Evolutionary conservation across 2,113 vertebrate species (phyloP).

Genomic region (Fulmarus glacialis): DNA sequence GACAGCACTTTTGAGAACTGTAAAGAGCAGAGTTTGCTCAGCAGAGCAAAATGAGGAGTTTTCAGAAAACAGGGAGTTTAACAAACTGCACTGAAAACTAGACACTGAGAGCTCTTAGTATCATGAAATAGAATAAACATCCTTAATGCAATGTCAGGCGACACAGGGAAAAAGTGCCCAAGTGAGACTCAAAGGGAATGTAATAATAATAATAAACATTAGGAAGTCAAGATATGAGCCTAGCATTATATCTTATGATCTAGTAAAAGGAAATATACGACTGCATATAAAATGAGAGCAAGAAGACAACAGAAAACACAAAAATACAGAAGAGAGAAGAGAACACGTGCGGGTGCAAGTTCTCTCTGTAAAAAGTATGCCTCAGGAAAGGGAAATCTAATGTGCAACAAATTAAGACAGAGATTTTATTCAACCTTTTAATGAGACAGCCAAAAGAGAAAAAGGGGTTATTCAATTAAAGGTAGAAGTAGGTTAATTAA

Average conservation of each 20-base stretch:
- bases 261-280: background rate
- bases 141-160: background rate
- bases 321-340: background rate
- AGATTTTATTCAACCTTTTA: conserved; percentile 8
- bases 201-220: background rate
- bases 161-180: background rate
- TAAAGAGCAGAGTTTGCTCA: background rate
- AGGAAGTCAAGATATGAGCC: background rate
- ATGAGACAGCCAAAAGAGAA: background rate
- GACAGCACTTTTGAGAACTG: background rate
- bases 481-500: conserved; percentile 15
- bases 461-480: background rate
- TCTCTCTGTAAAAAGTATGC: background rate
- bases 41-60: background rate
- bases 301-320: background rate
- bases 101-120: background rate
- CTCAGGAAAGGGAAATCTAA: background rate
- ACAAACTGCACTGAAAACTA: background rate
- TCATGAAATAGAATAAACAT: background rate
- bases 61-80: background rate
- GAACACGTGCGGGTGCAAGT: accelerated
- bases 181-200: background rate
- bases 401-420: background rate
- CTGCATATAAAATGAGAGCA: background rate
- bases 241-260: background rate